Conservation (phyloP, 2,797 vertebrate genomes). For the Craterocephalus amniculus region DNA sequence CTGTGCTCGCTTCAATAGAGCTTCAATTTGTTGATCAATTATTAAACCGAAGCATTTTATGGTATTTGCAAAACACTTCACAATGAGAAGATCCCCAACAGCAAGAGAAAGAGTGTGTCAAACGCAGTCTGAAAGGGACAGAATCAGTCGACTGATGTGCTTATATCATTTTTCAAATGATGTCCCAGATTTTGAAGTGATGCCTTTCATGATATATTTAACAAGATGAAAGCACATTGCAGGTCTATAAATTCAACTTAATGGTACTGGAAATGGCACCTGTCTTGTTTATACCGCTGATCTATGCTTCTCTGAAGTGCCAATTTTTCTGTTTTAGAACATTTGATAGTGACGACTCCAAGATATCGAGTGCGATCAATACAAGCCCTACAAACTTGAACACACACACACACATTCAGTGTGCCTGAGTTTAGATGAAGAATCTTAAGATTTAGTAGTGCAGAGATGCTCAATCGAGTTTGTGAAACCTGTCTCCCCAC, state of each 20-base stretch:
- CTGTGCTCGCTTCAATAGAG: background rate
- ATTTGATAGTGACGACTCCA: conserved; percentile 26
- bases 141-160: background rate
- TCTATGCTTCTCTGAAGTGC: conserved; percentile 15
- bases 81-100: too few relatives aligned
- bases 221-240: background rate
- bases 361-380: conserved; percentile 25
- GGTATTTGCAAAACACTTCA: background rate
- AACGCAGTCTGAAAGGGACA: too few relatives aligned
- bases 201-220: too few relatives aligned
- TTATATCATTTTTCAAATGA: too few relatives aligned
- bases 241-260: background rate
- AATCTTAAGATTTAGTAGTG: conserved; percentile 36
- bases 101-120: too few relatives aligned
- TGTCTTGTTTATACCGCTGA: conserved; percentile 1
- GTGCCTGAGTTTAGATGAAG: conserved; percentile 14
- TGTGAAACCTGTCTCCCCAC: conserved; percentile 41
- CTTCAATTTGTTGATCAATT: conserved; percentile 1
- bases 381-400: background rate
- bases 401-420: conserved; percentile 14
- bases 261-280: background rate
- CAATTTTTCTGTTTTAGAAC: conserved; percentile 22
- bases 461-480: conserved; percentile 44
- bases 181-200: too few relatives aligned
- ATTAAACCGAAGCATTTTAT: background rate